Evolutionary conservation across 2,888 invertebrate genomes (phyloP).

Genomic region (Euplexia lucipara): DNA sequence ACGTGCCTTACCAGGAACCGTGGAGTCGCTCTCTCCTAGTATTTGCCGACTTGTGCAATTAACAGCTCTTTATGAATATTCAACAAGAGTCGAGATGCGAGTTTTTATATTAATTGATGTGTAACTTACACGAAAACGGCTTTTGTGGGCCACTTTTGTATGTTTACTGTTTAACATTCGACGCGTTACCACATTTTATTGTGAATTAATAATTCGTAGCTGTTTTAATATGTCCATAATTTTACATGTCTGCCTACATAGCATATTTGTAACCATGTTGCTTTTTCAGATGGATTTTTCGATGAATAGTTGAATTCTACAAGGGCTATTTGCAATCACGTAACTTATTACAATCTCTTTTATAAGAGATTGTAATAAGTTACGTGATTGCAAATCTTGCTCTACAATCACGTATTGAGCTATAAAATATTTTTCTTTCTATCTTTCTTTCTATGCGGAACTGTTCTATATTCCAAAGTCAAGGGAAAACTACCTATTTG

Average conservation of each 20-base stretch:
- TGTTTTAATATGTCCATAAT: slow-evolving; percentile 16
- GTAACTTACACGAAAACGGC: slow-evolving; percentile 79
- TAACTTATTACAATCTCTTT: too few species aligned
- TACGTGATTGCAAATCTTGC: too few species aligned
- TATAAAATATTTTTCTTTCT: too few species aligned
- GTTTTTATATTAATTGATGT: slow-evolving; percentile 89
- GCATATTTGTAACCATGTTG: background rate
- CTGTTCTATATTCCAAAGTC: too few species aligned
- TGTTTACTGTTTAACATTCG: slow-evolving; percentile 63
- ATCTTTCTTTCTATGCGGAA: too few species aligned
- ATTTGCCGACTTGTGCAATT: slow-evolving; percentile 90
- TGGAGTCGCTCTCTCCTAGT: slow-evolving; percentile 85
- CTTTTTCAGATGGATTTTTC: background rate
- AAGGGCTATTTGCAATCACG: background rate
- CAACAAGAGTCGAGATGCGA: slow-evolving; percentile 82
- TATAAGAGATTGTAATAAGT: too few species aligned
- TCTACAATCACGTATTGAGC: too few species aligned
- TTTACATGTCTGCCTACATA: background rate
- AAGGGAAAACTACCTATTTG: too few species aligned
- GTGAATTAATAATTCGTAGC: slow-evolving; percentile 47
- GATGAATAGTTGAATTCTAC: background rate
- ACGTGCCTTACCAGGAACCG: slow-evolving; percentile 80
- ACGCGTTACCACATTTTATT: slow-evolving; percentile 51
- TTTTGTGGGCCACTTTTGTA: slow-evolving; percentile 67
- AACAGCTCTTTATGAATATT: slow-evolving; percentile 91